Base-by-base conservation (phyloP, 1,140 invertebrate species). In the Eupeodes corollae region DNA sequence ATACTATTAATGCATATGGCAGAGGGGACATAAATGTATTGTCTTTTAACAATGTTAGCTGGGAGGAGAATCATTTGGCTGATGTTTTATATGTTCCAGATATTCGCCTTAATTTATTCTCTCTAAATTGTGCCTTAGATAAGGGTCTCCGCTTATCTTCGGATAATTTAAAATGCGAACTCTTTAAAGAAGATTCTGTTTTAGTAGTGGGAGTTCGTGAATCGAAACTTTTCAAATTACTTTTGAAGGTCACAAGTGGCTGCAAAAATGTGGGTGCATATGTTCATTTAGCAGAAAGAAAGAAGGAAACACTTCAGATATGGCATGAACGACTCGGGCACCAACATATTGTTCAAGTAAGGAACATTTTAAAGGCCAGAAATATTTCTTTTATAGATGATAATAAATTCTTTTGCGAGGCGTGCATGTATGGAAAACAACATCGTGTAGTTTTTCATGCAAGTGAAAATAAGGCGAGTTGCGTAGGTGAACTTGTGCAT, bases 311-410 rank as follows among this genome's bases (percentile, higher is more conserved):
- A 39, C 46, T 70, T 37, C 42, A 60, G 34, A 46, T 57, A 37
- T 71, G 68, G 67, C 64, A 71, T 50, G 34, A 67, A 55, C 55
- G 52, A 37, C 41, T 71, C 19, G 65, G 58, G 6, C 68, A 72
- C 54, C 62, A 71, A 50, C 72, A 71, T 52, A 55, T 61, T 9
- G 30, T 48, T 19, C 58, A 68, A 11, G 61, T 71, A 13, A 67
- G 54, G 52, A 42, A 54, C 13, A 44, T 61, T 14, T 48, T 70
- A 13, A 57, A 18, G 57, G 61, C 6, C 56, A 67, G 47, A 16
- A 56, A 13, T 26, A 47, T 40, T 47, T 6, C 10, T 18, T 45
- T 35, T 37, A 45, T 34, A 5, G 46, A 30, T 26, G 46, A 47
- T 13, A 30, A 40, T 12, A 30, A 47, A 19, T 40, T 47, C 15